Base-by-base conservation (phyloP, 1,140 invertebrate species). In the Drosophila tsacasi region DNA sequence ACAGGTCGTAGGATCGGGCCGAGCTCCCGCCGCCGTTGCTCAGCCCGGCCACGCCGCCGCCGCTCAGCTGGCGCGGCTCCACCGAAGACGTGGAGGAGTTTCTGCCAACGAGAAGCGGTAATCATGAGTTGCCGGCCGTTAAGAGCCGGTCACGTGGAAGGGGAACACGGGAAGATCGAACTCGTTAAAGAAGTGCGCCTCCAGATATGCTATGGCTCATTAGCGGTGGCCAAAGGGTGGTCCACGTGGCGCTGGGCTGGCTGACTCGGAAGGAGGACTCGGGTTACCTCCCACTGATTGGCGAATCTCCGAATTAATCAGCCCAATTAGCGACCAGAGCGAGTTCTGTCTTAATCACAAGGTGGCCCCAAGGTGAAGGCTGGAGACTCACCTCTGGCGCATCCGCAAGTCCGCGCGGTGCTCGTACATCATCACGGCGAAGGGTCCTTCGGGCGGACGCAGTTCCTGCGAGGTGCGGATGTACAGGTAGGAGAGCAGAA, bases 391-490 rank as follows among this genome's bases (percentile, higher is more conserved):
- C 90, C 93, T 92, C 76, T 94, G 93, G 55, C 83, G 46, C 80
- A 85, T 81, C 71, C 93, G 64, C 52, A 93, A 25, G 69, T 93
- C 69, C 42, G 90, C 81, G 37, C 94, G 91, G 32, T 93, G 87
- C 72, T 94, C 94, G 76, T 93, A 94, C 91, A 94, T 93, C 78
- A 94, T 94, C 42, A 95, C 93, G 62, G 94, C 92, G 61, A 94
- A 73, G 52, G 93, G 93, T 52, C 93, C 95, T 79, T 94, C 94
- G 27, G 94, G 94, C 3, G 93, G 93, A 55, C 95, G 94, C 25
- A 96, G 91, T 81, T 96, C 95, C 42, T 95, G 94, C 0, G 95
- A 95, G 30, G 95, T 93, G 78, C 94, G 94, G 17, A 96, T 94
- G 72, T 95, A 95, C 23, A 96, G 84, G 81, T 95, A 96, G 2